Conservation (phyloP, 1,140 invertebrate genomes). For the Scaptomyza graminum region DNA sequence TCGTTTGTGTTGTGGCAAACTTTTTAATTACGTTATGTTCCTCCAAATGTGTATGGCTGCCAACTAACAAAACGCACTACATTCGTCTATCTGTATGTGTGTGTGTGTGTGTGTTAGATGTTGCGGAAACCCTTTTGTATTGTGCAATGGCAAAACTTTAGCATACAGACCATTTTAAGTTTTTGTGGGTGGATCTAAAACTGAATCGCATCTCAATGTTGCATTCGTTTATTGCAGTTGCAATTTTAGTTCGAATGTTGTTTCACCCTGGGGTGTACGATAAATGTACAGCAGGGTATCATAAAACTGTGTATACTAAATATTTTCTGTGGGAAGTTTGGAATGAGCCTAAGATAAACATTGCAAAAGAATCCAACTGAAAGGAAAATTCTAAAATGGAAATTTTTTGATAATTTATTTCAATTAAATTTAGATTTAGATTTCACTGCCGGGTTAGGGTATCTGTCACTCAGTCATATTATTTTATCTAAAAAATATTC, state of each 20-base stretch:
- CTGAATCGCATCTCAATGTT: slow-evolving; percentile 43
- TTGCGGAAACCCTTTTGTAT: slow-evolving; percentile 6
- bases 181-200: slow-evolving; percentile 32
- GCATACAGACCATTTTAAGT: slow-evolving; percentile 11
- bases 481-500: neutral
- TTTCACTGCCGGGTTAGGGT: neutral
- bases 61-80: slow-evolving; percentile 39
- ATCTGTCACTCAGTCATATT: neutral
- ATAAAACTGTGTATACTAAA: slow-evolving; percentile 4
- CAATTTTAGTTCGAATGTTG: slow-evolving; percentile 7
- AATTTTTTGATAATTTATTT: neutral
- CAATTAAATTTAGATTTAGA: neutral
- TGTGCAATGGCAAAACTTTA: slow-evolving; percentile 33
- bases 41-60: slow-evolving; percentile 50
- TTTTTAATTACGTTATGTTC: slow-evolving; percentile 66
- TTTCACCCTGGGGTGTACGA: slow-evolving; percentile 6
- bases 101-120: slow-evolving; percentile 6
- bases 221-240: slow-evolving; percentile 38
- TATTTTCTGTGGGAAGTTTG: neutral
- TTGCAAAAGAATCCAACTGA: too few relatives aligned
- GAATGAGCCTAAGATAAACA: too few relatives aligned
- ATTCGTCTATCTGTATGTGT: slow-evolving; percentile 7
- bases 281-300: slow-evolving; percentile 8
- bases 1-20: slow-evolving; percentile 53
- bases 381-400: too few relatives aligned